Evolutionary conservation across 2,888 invertebrate species (phyloP), one percentile per base, ranked within the genome.

Genomic region (Eupithecia dodoneata): DNA sequence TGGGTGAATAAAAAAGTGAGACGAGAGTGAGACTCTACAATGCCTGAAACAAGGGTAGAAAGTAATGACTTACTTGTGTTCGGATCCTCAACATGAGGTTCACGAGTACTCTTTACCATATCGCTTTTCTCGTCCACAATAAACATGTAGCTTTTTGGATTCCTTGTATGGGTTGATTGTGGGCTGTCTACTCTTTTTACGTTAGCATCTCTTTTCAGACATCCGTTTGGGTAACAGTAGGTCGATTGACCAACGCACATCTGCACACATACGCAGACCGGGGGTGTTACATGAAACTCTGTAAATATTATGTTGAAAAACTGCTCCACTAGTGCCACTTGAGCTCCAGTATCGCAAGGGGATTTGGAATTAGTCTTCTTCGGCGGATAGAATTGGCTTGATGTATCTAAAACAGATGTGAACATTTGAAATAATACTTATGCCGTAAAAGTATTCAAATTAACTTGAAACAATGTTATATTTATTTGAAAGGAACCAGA

Each of bases 141-240:
- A 71, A 91, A 87, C 81, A 89, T 86, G 4, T 82, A 78, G 12
- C 84, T 84, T 1, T 83, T 82, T 18, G 81, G 85, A 30, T 87
- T 87, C 47, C 78, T 82, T 45, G 83, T 76, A 13, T 82, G 82
- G 0, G 83, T 80, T 30, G 81, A 71, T 30, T 80, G 76, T 2
- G 76, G 77, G 42, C 45, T 75, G 55, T 83, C 81, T 9, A 80
- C 75, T 66, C 81, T 86, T 65, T 83, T 85, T n/a, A 63, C 82
- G 3, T 86, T 47, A 42, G 41, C 85, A 3, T 85, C 80, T 77
- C 80, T 86, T 76, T 85, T 92, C 3, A 93, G 83, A 74, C 94
- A 94, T 0, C 92, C 92, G 67, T 91, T 93, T 0, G 94, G 94
- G 74, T 93, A 94, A 80, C 94, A 94, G 80, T 94, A 94, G 0